Conservation (phyloP, 1,140 invertebrate species). For the Ostrea edulis region DNA sequence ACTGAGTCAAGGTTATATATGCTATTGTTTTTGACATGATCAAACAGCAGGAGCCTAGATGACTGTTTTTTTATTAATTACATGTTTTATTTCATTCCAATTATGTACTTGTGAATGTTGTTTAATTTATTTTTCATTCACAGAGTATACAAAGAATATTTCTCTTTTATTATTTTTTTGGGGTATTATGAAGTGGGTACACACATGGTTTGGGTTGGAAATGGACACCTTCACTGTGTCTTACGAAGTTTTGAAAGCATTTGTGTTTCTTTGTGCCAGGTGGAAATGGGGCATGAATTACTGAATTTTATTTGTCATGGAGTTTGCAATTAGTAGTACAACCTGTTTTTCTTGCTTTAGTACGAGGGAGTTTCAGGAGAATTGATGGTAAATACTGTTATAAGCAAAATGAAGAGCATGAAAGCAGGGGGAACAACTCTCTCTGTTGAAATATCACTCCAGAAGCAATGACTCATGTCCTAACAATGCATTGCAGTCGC, state of each 20-base stretch:
- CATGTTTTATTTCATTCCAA: too few species aligned
- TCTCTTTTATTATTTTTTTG: not conserved
- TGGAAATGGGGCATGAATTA: not conserved
- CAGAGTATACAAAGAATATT: too few species aligned
- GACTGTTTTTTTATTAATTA: too few species aligned
- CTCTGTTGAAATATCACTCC: not conserved
- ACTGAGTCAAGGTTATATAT: too few species aligned
- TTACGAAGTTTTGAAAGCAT: not conserved
- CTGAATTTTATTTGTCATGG: not conserved
- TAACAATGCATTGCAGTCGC: not conserved
- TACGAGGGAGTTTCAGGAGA: not conserved
- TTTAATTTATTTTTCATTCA: too few species aligned
- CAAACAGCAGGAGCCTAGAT: too few species aligned
- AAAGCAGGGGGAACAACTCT: not conserved
- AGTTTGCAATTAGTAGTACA: not conserved
- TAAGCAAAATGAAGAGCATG: not conserved
- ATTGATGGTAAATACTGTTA: slow-evolving; percentile 8
- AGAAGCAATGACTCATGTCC: not conserved
- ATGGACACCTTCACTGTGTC: not conserved
- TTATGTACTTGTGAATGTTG: too few species aligned
- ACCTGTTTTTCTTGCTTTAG: not conserved
- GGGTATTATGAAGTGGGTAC: not conserved
- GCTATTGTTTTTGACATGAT: too few species aligned
- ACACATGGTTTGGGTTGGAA: not conserved
- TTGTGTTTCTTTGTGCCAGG: not conserved